Evolutionary conservation across 1,140 invertebrate species (phyloP), one percentile per base, ranked within the genome.

Genomic region (Pseudomyrmex gracilis): DNA sequence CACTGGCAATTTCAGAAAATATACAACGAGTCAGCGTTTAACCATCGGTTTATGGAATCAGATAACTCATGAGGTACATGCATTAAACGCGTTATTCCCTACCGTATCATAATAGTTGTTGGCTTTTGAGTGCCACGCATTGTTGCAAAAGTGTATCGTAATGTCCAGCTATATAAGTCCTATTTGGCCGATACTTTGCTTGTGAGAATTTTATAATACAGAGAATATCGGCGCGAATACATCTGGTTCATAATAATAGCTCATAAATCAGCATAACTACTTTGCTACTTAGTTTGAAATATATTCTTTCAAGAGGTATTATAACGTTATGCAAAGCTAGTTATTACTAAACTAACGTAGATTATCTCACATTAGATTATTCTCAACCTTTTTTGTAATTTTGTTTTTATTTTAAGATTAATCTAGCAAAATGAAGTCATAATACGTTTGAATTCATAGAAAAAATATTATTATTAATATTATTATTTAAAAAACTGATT

Each of bases 1-100:
- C 47, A 64, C 45, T n/a, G 24, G 58, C 8, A 74, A 82, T 82
- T 82, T 74, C 60, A 63, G 49, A 63, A 74, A 82, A 53, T 43
- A 53, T 73, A 49, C 70, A 67, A 71, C 55, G 17, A 73, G 24
- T 61, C n/a, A n/a, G 10, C 15, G 24, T 74, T 82, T 49, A 61
- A 73, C 43, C 17, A 10, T 74, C 55, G 60, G 53, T 80, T 70
- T 80, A 77, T 60, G 45, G 51, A 82, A 60, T 73, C 68, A 60
- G 68, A 73, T 73, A 60, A 82, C 45, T 15, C 22, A 17, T 34
- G n/a, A 73, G 47, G 2, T 73, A 61, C 8, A n/a, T 22, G n/a
- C 43, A 82, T 73, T 82, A 82, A 73, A 82, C 22, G 70, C 51
- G 4, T 71, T 64, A 68, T 58, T 78, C 13, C 20, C 24, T 66